Conservation (phyloP, 2,113 vertebrate genomes). For the Hystrix brachyura region DNA sequence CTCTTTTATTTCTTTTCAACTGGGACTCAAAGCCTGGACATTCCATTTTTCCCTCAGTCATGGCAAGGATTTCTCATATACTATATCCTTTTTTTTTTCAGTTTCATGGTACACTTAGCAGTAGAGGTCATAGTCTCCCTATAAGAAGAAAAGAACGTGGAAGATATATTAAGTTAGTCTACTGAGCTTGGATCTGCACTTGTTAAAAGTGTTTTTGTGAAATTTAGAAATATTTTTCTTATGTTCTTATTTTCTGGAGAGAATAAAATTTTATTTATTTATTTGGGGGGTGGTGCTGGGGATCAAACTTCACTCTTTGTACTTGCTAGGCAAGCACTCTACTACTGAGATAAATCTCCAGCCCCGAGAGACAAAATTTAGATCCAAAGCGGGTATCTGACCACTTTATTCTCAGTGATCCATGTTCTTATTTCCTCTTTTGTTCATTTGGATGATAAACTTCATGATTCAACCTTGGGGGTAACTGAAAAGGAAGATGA, state of each 20-base stretch:
- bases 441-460: neutral
- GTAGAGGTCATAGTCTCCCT: neutral
- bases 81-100: neutral
- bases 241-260: neutral
- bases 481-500: neutral
- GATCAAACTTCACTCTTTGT: too few relatives aligned
- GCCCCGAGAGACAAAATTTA: neutral
- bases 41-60: fast-evolving
- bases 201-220: neutral
- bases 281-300: too few relatives aligned
- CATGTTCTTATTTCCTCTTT: neutral
- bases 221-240: neutral
- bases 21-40: neutral
- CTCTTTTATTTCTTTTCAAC: slow-evolving; percentile 1
- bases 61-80: neutral
- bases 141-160: neutral
- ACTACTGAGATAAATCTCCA: too few relatives aligned
- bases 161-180: neutral
- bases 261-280: neutral
- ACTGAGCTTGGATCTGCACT: neutral
- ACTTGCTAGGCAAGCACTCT: too few relatives aligned
- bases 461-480: neutral
- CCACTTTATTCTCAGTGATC: neutral
- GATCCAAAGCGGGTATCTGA: neutral
- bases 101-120: neutral